phyloP scores from a whole-genome alignment of 2,113 vertebrate genomes.

The Kryptolebias marmoratus region DNA sequence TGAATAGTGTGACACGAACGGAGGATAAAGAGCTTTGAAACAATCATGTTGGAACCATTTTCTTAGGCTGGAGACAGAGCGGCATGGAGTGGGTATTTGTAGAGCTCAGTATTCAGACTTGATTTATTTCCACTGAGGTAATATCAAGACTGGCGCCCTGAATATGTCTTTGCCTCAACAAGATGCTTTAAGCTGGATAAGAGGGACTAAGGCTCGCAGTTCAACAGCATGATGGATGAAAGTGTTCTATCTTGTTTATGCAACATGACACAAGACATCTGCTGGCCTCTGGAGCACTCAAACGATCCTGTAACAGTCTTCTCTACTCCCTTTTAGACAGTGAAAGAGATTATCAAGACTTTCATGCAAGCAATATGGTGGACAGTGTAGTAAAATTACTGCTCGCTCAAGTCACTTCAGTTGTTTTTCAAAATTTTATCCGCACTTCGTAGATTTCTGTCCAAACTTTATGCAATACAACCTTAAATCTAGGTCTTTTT shows the following conservation, averaged over 20 bases:
- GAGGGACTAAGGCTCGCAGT: conserved; percentile 52
- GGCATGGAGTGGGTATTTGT: conserved; percentile 26
- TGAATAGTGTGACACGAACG: conserved; percentile 37
- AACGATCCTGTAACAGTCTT: conserved; percentile 43
- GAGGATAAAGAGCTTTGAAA: conserved; percentile 40
- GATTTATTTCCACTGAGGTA: conserved; percentile 72
- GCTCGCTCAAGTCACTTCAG: neutral
- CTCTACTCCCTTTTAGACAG: conserved; percentile 35
- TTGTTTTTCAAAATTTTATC: conserved; percentile 3
- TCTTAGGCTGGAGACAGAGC: conserved; percentile 19
- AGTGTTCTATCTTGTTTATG: conserved; percentile 76
- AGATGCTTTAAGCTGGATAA: conserved; percentile 67
- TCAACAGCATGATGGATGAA: conserved; percentile 77
- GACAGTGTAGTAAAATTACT: conserved; percentile 13
- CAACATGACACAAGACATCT: conserved; percentile 78
- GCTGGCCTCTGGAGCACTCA: conserved; percentile 57
- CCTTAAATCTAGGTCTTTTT: conserved; percentile 8
- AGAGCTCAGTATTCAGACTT: conserved; percentile 47
- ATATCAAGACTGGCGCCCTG: conserved; percentile 63
- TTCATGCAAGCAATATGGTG: conserved; percentile 27
- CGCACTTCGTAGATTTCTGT: conserved; percentile 1
- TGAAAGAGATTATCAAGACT: conserved; percentile 38
- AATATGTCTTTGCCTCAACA: conserved; percentile 67
- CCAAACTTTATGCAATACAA: neutral
- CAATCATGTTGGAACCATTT: conserved; percentile 18